These are phyloP conservation scores for Phataginus tricuspis DNA, from an alignment of 2,797 vertebrate genomes.

Conservation along the genomic window DNA sequence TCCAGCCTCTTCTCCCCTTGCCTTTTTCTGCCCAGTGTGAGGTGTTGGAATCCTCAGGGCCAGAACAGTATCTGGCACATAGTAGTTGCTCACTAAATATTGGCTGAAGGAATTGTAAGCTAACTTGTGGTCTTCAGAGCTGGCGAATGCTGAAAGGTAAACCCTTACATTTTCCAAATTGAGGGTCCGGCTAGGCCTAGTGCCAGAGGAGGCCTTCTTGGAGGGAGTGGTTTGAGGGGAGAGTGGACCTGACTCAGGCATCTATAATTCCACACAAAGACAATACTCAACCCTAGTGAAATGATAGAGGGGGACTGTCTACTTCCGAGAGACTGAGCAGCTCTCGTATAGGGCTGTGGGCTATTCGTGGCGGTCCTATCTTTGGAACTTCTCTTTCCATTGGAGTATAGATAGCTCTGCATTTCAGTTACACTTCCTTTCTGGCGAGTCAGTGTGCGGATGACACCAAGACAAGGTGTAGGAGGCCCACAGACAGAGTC, in stretches of 20 bases:
- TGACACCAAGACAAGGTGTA: not conserved
- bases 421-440: constrained; percentile 43
- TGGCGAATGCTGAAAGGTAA: not conserved
- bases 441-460: not conserved
- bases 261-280: not conserved
- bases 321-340: not conserved
- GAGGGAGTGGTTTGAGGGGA: not conserved
- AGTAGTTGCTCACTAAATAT: not conserved
- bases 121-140: not conserved
- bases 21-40: not conserved
- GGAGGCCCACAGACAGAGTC: not conserved
- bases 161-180: not conserved
- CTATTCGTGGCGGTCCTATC: constrained; percentile 35
- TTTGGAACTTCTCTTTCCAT: constrained; percentile 60
- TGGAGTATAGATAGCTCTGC: not conserved
- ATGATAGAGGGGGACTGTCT: not conserved
- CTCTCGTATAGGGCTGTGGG: not conserved
- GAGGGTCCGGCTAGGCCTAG: not conserved
- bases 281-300: not conserved
- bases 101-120: not conserved
- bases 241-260: not conserved
- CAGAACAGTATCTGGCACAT: accelerated
- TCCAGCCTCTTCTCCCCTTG: accelerated
- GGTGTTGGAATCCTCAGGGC: too few species aligned
- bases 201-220: not conserved